These are phyloP conservation scores for Alectura lathami DNA, from an alignment of 2,113 vertebrate genomes.

Conservation along the genomic window DNA sequence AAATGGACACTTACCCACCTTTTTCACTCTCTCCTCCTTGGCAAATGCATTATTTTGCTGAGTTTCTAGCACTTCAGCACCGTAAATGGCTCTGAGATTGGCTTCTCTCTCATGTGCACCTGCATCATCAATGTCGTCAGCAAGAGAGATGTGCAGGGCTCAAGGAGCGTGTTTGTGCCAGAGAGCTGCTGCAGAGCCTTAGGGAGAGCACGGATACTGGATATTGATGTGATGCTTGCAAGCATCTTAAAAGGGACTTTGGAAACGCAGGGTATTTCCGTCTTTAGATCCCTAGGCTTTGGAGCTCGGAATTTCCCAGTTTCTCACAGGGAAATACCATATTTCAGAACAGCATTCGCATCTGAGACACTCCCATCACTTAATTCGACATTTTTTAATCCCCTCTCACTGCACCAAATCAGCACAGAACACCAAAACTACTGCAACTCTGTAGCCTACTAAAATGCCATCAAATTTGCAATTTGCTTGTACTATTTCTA, in stretches of 20 bases:
- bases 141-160: slow-evolving; percentile 51
- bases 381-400: background rate
- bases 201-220: slow-evolving; percentile 32
- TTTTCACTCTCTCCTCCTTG: slow-evolving; percentile 39
- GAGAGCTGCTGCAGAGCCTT: slow-evolving; percentile 46
- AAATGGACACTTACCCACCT: slow-evolving; percentile 27
- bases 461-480: background rate
- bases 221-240: slow-evolving; percentile 24
- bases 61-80: slow-evolving; percentile 36
- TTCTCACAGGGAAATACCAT: background rate
- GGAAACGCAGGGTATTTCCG: slow-evolving; percentile 4
- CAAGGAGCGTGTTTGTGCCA: slow-evolving; percentile 26
- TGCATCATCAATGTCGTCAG: slow-evolving; percentile 67
- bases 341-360: background rate
- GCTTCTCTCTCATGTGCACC: slow-evolving; percentile 57
- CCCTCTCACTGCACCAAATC: background rate
- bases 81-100: slow-evolving; percentile 66
- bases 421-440: background rate
- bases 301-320: background rate
- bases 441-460: background rate
- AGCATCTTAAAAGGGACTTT: slow-evolving; percentile 39
- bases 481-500: background rate
- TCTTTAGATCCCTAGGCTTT: background rate
- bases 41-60: slow-evolving; percentile 29
- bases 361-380: background rate